These are phyloP conservation scores for Baccha elongata DNA, from an alignment of 2,888 invertebrate species.

Conservation along the genomic window DNA sequence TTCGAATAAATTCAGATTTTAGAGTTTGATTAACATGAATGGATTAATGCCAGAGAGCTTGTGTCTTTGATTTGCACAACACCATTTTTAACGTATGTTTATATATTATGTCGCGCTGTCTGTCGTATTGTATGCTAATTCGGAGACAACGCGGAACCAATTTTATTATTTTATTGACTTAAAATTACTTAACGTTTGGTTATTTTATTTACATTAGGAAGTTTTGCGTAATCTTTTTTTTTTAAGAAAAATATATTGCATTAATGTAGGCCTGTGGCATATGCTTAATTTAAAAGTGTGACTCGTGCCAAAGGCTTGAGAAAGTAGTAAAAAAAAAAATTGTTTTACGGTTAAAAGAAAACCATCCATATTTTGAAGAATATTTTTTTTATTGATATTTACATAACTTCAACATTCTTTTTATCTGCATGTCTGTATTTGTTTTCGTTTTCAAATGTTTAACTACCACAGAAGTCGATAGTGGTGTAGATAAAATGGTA, in stretches of 20 bases:
- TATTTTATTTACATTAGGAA: conserved; percentile 32
- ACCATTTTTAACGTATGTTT: neutral
- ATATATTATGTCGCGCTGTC: neutral
- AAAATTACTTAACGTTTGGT: conserved; percentile 35
- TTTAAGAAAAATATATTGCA: neutral
- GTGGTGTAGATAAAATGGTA: too few relatives aligned
- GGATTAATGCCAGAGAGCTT: conserved; percentile 41
- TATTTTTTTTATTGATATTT: too few relatives aligned
- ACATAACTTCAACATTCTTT: too few relatives aligned
- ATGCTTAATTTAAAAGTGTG: too few relatives aligned
- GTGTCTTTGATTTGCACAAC: neutral
- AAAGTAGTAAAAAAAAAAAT: too few relatives aligned
- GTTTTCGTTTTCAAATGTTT: too few relatives aligned
- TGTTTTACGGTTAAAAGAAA: too few relatives aligned
- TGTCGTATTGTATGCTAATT: conserved; percentile 36
- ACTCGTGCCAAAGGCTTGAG: too few relatives aligned
- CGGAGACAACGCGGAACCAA: conserved; percentile 46
- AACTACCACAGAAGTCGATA: too few relatives aligned
- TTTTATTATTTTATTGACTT: conserved; percentile 20
- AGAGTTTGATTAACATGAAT: conserved; percentile 24
- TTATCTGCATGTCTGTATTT: too few relatives aligned
- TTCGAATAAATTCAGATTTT: conserved; percentile 3
- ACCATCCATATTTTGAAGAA: too few relatives aligned
- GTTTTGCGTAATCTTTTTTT: conserved; percentile 24
- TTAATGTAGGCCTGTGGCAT: neutral